Base-by-base conservation (phyloP, 2,113 vertebrate species). In the Ovis aries region DNA sequence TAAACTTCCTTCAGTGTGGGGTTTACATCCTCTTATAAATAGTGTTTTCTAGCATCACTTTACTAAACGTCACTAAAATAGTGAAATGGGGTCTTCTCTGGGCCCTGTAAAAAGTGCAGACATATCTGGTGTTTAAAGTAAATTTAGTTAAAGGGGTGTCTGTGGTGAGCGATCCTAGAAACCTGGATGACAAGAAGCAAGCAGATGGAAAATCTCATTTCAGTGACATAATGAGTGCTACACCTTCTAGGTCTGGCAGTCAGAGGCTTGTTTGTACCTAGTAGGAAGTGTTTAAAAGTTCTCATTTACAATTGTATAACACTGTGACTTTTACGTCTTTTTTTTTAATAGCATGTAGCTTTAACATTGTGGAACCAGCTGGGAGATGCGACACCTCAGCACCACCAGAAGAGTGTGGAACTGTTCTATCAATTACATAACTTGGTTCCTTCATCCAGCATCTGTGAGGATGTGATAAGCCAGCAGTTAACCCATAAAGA, bases 401-500 rank as follows among this genome's bases (percentile, higher is more conserved):
- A 99, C 97, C 99, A 99, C 98, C 99, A 99, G 98, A 99, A 99
- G 98, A 99, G 99, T 43, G 99, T 99, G 89, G 99, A 99, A 97
- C 99, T 99, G 36, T 99, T 99, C 98, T 99, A 99, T 97, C 99
- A 99, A 97, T 99, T 99, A 71, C 99, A 99, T 98, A 99, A 99
- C 98, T 99, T 99, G 5, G 99, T 99, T 97, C 99, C 99, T 6
- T 99, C 99, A 90, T 99, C 99, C 93, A 99, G 99, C 98, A 99
- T 99, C 98, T 99, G 99, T 97, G 99, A 99, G 98, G 99, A 99
- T 81, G 99, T 99, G 98, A 99, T 99, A 98, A 99, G 99, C 98
- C 99, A 99, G 98, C 99, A 99, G 92, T 99, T 99, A 97, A 99
- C 99, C 98, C 99, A 99, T 98, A 99, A 99, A 98, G 99, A 99